Percentiles rank a stretch among this genome's conserved stretches.
Conservation (phyloP, 2,888 invertebrate species). For the Pteria penguin region DNA sequence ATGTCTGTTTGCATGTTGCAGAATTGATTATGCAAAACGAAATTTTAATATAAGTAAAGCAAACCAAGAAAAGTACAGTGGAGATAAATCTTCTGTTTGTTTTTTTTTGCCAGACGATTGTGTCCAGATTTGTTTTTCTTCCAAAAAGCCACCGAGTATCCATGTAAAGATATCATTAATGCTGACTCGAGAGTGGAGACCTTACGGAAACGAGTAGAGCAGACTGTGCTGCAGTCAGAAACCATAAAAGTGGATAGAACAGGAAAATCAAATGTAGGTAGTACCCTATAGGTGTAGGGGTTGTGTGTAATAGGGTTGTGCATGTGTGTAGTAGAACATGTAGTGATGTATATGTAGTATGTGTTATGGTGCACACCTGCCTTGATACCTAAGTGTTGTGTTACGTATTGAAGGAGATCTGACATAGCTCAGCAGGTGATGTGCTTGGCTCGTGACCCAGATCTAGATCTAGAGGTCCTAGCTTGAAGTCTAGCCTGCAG, state of each 20-base stretch:
- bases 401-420: no score
- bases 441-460: no score
- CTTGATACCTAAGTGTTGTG: no score
- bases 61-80: no score
- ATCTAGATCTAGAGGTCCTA: no score
- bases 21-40: no score
- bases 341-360: neutral
- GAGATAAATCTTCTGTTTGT: neutral
- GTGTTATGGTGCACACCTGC: no score
- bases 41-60: no score
- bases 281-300: neutral
- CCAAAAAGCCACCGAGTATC: conserved; percentile 95
- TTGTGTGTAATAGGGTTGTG: neutral
- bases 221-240: conserved; percentile 90
- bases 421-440: no score
- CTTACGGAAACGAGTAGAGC: conserved; percentile 92
- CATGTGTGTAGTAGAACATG: neutral
- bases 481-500: no score
- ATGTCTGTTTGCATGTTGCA: no score
- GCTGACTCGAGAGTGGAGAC: conserved; percentile 87
- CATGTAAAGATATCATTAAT: conserved; percentile 89
- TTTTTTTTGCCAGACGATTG: conserved; percentile 84
- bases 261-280: conserved; percentile 91
- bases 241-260: conserved; percentile 93
- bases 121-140: conserved; percentile 98